A percentile compares a stretch with the other conserved stretches of the same genome.
Conservation (phyloP, 2,797 vertebrate species). For the Anabacerthia variegaticeps region DNA sequence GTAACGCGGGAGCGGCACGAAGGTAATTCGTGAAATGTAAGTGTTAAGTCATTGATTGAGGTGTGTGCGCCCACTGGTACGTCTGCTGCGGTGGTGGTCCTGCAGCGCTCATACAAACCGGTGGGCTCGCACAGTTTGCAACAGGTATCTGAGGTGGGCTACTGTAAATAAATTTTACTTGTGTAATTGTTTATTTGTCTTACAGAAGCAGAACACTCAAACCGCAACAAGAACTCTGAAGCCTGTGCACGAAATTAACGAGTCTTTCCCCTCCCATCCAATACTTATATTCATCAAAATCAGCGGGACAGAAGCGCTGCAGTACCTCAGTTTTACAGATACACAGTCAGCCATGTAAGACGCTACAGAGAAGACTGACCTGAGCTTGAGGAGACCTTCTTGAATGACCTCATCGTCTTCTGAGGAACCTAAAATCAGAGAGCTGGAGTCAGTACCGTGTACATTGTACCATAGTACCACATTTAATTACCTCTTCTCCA, state of each 20-base stretch:
- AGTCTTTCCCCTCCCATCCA: neutral
- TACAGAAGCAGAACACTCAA: neutral
- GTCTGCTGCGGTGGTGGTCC: accelerated
- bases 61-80: accelerated
- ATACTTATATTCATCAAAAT: neutral
- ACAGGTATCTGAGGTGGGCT: neutral
- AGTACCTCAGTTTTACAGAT: neutral
- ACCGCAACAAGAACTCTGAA: neutral
- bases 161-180: neutral
- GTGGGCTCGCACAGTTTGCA: neutral
- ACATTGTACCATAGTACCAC: slow-evolving; percentile 46
- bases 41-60: accelerated
- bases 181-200: neutral
- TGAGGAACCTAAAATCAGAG: slow-evolving; percentile 82
- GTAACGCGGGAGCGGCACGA: neutral
- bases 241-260: neutral
- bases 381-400: slow-evolving; percentile 81
- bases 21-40: too few species aligned
- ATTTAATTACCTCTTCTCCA: slow-evolving; percentile 75
- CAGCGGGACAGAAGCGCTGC: neutral
- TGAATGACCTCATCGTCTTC: slow-evolving; percentile 84
- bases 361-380: slow-evolving; percentile 76
- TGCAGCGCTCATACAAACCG: neutral
- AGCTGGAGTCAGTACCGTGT: slow-evolving; percentile 76
- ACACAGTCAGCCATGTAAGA: slow-evolving; percentile 27